Conservation (phyloP, 2,888 invertebrate genomes). For the Tiliacea citrago region DNA sequence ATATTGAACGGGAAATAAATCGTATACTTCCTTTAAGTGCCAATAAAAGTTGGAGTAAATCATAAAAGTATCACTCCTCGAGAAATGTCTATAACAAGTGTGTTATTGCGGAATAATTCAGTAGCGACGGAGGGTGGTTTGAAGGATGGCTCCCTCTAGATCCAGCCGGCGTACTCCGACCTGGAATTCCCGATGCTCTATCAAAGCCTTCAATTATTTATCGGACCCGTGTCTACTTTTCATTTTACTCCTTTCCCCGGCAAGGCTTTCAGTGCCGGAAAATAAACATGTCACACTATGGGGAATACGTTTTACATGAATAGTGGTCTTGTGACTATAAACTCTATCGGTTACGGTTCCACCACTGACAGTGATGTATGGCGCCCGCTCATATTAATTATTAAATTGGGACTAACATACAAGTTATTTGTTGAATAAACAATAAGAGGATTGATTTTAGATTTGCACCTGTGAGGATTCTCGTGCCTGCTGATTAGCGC, state of each 20-base stretch:
- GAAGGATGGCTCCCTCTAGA: constrained; percentile 89
- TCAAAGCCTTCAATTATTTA: constrained; percentile 91
- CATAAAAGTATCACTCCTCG: constrained; percentile 90
- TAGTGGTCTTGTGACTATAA: constrained; percentile 79
- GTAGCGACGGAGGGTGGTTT: constrained; percentile 86
- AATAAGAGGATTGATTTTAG: constrained; percentile 49
- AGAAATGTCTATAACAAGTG: constrained; percentile 90
- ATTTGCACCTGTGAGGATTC: constrained; percentile 42
- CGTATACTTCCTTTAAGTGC: constrained; percentile 90
- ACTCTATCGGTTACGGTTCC: constrained; percentile 75
- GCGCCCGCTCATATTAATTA: constrained; percentile 74
- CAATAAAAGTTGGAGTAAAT: constrained; percentile 91
- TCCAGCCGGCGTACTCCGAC: constrained; percentile 79
- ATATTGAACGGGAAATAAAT: constrained; percentile 90
- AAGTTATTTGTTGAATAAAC: constrained; percentile 55
- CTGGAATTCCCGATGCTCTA: constrained; percentile 88
- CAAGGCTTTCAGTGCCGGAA: constrained; percentile 82
- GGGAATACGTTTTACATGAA: constrained; percentile 84
- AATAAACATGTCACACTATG: constrained; percentile 86
- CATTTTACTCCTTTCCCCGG: constrained; percentile 88
- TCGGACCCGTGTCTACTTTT: constrained; percentile 90
- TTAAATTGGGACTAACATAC: constrained; percentile 59
- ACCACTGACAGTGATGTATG: constrained; percentile 79
- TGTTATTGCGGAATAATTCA: constrained; percentile 91
- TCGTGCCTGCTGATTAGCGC: constrained; percentile 7